Conservation (phyloP, 2,888 invertebrate genomes). For the Rhopalosiphum nymphaeae region DNA sequence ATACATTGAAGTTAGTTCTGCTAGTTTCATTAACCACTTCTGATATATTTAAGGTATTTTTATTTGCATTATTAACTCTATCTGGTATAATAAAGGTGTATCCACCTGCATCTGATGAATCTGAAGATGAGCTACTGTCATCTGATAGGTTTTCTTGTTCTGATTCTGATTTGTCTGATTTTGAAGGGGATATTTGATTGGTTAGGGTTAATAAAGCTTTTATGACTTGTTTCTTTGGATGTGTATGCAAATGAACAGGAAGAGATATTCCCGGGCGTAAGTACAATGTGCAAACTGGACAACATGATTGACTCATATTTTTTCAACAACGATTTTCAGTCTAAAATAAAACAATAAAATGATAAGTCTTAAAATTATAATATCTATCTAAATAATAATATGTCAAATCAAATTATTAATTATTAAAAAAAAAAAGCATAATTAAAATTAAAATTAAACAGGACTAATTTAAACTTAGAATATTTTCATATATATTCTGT, state of each 20-base stretch:
- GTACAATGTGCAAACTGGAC: conserved; percentile 88
- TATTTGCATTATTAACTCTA: not conserved
- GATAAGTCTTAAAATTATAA: not conserved
- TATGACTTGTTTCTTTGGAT: conserved; percentile 90
- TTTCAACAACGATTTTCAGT: conserved; percentile 39
- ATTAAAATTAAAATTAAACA: not conserved
- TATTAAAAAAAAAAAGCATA: not conserved
- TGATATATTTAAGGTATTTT: not conserved
- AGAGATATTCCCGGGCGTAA: conserved; percentile 86
- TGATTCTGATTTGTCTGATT: not conserved
- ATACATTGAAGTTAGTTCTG: not conserved
- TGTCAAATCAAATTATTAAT: not conserved
- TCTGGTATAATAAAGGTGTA: not conserved
- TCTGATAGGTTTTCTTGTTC: conserved; percentile 43
- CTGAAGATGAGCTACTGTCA: conserved; percentile 62
- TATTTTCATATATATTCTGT: not conserved
- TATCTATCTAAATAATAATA: not conserved
- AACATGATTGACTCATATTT: conserved; percentile 69
- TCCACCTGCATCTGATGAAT: conserved; percentile 14
- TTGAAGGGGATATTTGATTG: conserved; percentile 17
- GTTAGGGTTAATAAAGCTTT: conserved; percentile 76
- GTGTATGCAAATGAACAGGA: conserved; percentile 85
- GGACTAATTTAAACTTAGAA: not conserved
- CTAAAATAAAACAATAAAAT: conserved; percentile 41
- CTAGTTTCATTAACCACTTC: not conserved